Base-by-base conservation (phyloP, 64 coral and sea anemone genomes). In the Platygyra sinensis region DNA sequence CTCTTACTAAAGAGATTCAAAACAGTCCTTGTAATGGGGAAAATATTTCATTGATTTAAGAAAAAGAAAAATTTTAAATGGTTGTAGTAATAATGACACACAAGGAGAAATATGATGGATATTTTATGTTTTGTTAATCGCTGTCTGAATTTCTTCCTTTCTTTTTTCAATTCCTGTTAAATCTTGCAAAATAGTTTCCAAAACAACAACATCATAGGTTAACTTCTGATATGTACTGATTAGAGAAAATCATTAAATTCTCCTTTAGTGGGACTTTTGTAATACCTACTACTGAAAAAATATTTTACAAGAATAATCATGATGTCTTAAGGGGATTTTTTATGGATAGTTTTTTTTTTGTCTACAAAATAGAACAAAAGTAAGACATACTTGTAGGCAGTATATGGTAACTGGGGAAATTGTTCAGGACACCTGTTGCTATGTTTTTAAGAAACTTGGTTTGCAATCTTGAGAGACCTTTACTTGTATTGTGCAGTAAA, bases 31-130 rank as follows among this genome's bases (percentile, higher is more conserved):
- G 57, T 61, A 27, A 80, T 60, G 10, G n/a, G 11, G 16, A 62
- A 62, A 60, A 80, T 62, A 62, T 61, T 38, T 77, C 65, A 69
- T 77, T 42, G 74, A 30, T 17, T 15, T 38, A 20, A 50, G 54
- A 57, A 16, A 77, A 77, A 77, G 14, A 50, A 24, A 49, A 50
- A 51, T 77, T 30, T 55, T 54, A 55, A 18, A 30, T 55, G 20
- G 51, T 57, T 79, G 46, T 59, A 79, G 51, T 79, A 79, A 79
- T 57, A 55, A 59, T 78, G 42, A 78, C 74, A 76, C 49, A 11
- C 24, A 14, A 27, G 10, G 24, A 71, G 22, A 85, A 85, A 72
- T n/a, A 71, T 85, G 81, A 85, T 46, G 39, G 81, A 49, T n/a
- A 32, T 16, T 50, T 0, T 49, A 50, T 18, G 9, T 65, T 83